Evolutionary conservation across 1,140 invertebrate species (phyloP).

Genomic region (Scylla paramamosain): DNA sequence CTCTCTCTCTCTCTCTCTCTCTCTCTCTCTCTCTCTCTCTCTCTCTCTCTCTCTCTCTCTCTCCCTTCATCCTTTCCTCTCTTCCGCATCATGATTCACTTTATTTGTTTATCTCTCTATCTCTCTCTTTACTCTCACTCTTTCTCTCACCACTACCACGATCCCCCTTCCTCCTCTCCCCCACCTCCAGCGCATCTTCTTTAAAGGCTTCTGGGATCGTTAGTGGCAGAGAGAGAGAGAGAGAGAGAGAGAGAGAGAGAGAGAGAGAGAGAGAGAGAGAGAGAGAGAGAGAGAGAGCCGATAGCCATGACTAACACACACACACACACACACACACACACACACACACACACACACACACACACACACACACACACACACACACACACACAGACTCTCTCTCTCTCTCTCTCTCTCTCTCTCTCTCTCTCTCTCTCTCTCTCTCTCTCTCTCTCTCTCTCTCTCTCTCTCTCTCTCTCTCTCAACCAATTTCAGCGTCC

Average conservation of each 20-base stretch:
- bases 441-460: constrained; percentile 30
- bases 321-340: no score
- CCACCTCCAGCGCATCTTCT: constrained; percentile 9
- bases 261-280: not conserved
- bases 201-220: constrained; percentile 6
- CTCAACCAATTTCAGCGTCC: not conserved
- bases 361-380: not conserved
- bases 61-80: not conserved
- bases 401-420: not conserved
- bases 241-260: not conserved
- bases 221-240: constrained; percentile 12
- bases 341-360: not conserved
- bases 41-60: not conserved
- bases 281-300: not conserved
- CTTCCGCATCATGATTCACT: not conserved
- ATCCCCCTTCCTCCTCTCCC: not conserved
- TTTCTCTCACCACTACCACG: not conserved
- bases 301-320: not conserved
- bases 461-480: constrained; percentile 19
- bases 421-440: constrained; percentile 53
- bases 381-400: not conserved
- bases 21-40: constrained; percentile 11
- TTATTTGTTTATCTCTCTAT: no score
- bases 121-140: not conserved
- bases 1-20: not conserved